Base-by-base conservation (phyloP, 30 jellyfish, hydroid and myxozoan genomes). In the Hydra vulgaris region DNA sequence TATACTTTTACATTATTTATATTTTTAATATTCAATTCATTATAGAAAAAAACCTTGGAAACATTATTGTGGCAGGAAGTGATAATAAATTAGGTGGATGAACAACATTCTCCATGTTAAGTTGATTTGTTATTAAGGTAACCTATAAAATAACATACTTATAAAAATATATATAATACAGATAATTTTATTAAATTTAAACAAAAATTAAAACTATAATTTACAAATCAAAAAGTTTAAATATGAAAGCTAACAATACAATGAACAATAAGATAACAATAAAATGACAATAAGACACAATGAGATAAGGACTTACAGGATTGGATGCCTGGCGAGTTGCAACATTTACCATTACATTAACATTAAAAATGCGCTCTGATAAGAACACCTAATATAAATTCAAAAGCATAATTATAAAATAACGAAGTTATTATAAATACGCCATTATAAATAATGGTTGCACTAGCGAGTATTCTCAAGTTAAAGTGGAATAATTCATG, bases 251-350 rank as follows among this genome's bases (percentile, higher is more conserved):
- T n/a, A n/a, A n/a, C n/a, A n/a, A n/a, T n/a, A n/a, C n/a, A n/a
- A n/a, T n/a, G n/a, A n/a, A n/a, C n/a, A n/a, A n/a, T n/a, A n/a
- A n/a, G n/a, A n/a, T n/a, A n/a, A n/a, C n/a, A n/a, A n/a, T n/a
- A n/a, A n/a, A n/a, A n/a, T n/a, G n/a, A n/a, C n/a, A n/a, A n/a
- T n/a, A n/a, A n/a, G n/a, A n/a, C n/a, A n/a, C n/a, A n/a, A n/a
- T n/a, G n/a, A n/a, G n/a, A n/a, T n/a, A n/a, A n/a, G n/a, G n/a
- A 53, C 96, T 19, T 77, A 90, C 97, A 15, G 97, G 95, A 54
- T 90, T 90, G 71, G 73, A 85, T 18, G 94, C 97, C 22, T 93
- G 97, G 17, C 83, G 95, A 0, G 97, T 90, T 0, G 97, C 97
- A 21, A 90, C 97, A 73, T 79, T 82, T 66, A 90, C 91, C 97